Conservation (phyloP, 1,140 invertebrate species). For the Thaumatotibia leucotreta region DNA sequence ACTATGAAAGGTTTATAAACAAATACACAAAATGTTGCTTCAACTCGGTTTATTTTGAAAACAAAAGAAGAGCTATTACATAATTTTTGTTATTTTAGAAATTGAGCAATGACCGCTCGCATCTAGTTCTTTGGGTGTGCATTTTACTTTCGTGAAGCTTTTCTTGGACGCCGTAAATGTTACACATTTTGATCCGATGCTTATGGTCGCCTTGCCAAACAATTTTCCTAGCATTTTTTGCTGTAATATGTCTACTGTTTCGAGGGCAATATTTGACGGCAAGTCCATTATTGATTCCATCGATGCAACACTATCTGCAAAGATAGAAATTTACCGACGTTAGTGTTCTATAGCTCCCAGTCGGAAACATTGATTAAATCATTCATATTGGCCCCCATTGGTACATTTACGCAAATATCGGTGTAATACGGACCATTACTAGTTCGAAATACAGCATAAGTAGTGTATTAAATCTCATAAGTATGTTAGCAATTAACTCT, state of each 20-base stretch:
- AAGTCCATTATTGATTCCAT: conserved; percentile 59
- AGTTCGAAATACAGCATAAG: too few species aligned
- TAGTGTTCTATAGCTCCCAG: too few species aligned
- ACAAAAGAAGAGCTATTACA: conserved; percentile 25
- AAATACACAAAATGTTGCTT: conserved; percentile 1
- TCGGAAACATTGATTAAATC: too few species aligned
- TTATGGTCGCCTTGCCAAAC: conserved; percentile 62
- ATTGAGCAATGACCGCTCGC: conserved; percentile 48
- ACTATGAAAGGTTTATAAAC: not conserved
- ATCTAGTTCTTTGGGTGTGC: conserved; percentile 48
- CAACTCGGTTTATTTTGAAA: conserved; percentile 21
- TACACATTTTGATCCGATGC: conserved; percentile 53
- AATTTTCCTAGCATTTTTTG: conserved; percentile 56
- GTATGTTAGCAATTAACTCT: too few species aligned
- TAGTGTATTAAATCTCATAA: too few species aligned
- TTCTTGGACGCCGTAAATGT: conserved; percentile 53
- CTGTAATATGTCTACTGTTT: conserved; percentile 60
- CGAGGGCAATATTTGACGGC: conserved; percentile 53
- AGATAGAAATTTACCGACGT: not conserved
- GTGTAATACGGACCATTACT: too few species aligned
- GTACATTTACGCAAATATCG: too few species aligned
- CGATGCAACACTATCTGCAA: conserved; percentile 55
- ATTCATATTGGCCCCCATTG: too few species aligned
- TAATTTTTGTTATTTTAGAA: conserved; percentile 40
- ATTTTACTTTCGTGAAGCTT: conserved; percentile 52